Percentiles rank a stretch among this genome's conserved stretches.
These are phyloP conservation scores for Zosterops pallidus DNA, from an alignment of 2,113 vertebrate species.

Conservation along the genomic window DNA sequence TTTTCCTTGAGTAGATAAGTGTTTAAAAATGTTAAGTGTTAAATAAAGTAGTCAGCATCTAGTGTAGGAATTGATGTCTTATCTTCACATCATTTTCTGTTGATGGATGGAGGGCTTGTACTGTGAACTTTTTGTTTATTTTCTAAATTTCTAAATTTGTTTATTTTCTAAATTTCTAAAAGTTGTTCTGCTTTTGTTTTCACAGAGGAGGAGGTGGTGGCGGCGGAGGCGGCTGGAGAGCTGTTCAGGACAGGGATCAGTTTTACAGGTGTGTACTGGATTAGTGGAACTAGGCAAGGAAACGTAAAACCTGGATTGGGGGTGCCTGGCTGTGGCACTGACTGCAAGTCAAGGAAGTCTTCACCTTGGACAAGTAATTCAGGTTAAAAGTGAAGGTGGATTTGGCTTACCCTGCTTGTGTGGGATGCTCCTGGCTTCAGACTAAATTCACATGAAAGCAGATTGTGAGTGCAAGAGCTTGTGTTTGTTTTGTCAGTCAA, in stretches of 20 bases:
- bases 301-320: neutral
- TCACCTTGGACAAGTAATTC: neutral
- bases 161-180: neutral
- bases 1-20: neutral
- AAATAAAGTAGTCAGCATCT: neutral
- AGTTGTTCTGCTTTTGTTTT: neutral
- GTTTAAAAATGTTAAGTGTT: neutral
- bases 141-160: neutral
- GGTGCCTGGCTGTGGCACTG: neutral
- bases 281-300: neutral
- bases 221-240: constrained; percentile 81
- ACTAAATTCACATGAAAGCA: neutral
- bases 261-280: constrained; percentile 75
- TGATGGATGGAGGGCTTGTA: neutral
- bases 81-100: rapidly evolving
- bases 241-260: constrained; percentile 82
- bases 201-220: constrained; percentile 76
- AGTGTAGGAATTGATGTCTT: neutral
- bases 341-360: neutral
- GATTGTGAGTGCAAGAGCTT: neutral
- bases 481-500: neutral
- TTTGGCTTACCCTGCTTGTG: neutral
- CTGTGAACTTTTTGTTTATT: neutral
- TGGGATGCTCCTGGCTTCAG: neutral
- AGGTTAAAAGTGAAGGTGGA: neutral